Evolutionary conservation across 2,888 invertebrate species (phyloP).

Genomic region (Autographa pulchrina): DNA sequence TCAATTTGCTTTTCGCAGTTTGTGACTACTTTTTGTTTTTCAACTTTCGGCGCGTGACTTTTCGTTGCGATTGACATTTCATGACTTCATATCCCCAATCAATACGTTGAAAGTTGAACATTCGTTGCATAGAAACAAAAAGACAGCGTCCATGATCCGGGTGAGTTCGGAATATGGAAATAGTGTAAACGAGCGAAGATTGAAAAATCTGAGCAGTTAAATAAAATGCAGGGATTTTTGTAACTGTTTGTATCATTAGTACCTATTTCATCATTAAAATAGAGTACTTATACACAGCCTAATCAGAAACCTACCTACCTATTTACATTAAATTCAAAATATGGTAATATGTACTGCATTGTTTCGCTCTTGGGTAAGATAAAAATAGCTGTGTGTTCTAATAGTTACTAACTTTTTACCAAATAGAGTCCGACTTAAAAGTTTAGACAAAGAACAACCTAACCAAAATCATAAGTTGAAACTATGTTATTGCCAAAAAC

Average conservation of each 20-base stretch:
- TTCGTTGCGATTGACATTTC: conserved; percentile 39
- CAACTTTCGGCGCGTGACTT: conserved; percentile 41
- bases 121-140: conserved; percentile 24
- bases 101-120: conserved; percentile 28
- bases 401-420: not conserved
- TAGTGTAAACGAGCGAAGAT: not conserved
- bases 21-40: conserved; percentile 49
- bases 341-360: not conserved
- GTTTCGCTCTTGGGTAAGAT: not conserved
- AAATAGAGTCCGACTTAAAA: conserved; percentile 5
- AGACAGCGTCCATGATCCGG: conserved; percentile 8
- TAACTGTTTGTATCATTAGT: too few species aligned
- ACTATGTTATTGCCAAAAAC: conserved; percentile 58
- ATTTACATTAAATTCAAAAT: not conserved
- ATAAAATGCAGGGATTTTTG: too few species aligned
- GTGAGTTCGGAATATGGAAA: conserved; percentile 10
- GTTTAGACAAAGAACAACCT: conserved; percentile 45
- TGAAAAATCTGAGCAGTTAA: not conserved
- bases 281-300: too few species aligned
- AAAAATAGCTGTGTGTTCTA: not conserved
- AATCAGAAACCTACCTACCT: too few species aligned
- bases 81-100: conserved; percentile 44
- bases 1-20: conserved; percentile 55
- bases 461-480: conserved; percentile 40
- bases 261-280: too few species aligned